A percentile compares a stretch with the other conserved stretches of the same genome.
phyloP scores from a whole-genome alignment of 2,113 vertebrate species.

The Mionectes macconnelli region DNA sequence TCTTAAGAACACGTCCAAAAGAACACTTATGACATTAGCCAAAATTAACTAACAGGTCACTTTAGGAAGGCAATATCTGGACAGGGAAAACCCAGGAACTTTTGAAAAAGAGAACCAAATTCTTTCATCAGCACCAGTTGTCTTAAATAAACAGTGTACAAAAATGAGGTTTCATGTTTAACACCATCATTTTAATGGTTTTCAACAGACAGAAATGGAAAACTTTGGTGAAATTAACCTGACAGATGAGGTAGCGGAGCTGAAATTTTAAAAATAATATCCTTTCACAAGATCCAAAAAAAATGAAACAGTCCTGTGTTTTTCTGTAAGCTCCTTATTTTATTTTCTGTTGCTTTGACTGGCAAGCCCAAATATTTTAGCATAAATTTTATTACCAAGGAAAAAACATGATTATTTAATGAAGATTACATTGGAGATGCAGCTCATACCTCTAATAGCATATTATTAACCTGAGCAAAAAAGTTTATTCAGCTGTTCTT shows the following conservation, averaged over 20 bases:
- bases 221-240: slow-evolving; percentile 40
- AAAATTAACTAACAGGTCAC: not conserved
- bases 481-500: slow-evolving; percentile 39
- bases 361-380: slow-evolving; percentile 57
- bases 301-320: slow-evolving; percentile 25
- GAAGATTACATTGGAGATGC: not conserved
- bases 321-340: slow-evolving; percentile 56
- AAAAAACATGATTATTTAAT: slow-evolving; percentile 56
- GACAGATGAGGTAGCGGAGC: slow-evolving; percentile 50
- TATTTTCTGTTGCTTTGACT: slow-evolving; percentile 62
- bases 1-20: not conserved
- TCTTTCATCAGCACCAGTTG: not conserved
- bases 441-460: slow-evolving; percentile 39
- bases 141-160: slow-evolving; percentile 27
- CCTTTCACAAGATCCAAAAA: slow-evolving; percentile 31
- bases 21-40: not conserved
- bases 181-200: slow-evolving; percentile 13
- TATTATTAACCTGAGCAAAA: slow-evolving; percentile 26
- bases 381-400: slow-evolving; percentile 42
- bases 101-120: not conserved
- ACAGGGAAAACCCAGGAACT: not conserved
- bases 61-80: not conserved
- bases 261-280: slow-evolving; percentile 42
- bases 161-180: slow-evolving; percentile 29
- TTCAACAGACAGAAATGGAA: slow-evolving; percentile 56